Conservation (phyloP, 1,140 invertebrate species). For the Sitophilus oryzae region DNA sequence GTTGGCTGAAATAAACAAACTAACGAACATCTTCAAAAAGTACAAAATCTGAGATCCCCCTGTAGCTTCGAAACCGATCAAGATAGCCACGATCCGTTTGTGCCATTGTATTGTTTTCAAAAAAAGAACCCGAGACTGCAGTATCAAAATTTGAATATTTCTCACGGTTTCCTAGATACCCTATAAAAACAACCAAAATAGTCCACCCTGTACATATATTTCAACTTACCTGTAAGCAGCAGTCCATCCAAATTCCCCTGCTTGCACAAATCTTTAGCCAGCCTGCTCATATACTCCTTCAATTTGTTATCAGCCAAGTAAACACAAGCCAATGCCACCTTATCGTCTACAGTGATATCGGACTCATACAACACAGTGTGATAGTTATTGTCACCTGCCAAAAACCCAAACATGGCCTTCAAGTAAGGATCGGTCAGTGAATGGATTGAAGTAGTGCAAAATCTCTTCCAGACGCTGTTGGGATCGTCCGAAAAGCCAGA, state of each 20-base stretch:
- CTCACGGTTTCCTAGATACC: no score
- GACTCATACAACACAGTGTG: constrained; percentile 75
- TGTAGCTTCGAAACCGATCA: no score
- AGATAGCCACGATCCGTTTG: no score
- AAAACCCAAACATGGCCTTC: constrained; percentile 84
- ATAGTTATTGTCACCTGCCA: constrained; percentile 74
- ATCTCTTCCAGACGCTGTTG: constrained; percentile 75
- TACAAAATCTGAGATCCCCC: no score
- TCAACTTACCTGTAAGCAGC: constrained; percentile 68
- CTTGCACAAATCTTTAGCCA: constrained; percentile 64
- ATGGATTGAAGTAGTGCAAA: constrained; percentile 62
- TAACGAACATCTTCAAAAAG: no score
- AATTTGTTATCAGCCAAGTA: constrained; percentile 80
- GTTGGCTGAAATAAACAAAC: no score
- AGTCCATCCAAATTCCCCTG: constrained; percentile 80
- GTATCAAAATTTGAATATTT: no score
- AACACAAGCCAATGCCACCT: constrained; percentile 89
- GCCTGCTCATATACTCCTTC: constrained; percentile 67
- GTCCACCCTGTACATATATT: no score
- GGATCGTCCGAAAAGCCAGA: constrained; percentile 80
- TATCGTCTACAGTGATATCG: constrained; percentile 77
- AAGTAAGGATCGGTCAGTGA: constrained; percentile 84
- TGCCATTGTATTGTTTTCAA: no score
- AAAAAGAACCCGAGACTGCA: no score
- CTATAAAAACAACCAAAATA: no score